Evolutionary conservation across 2,888 invertebrate species (phyloP).

Genomic region (Mythimna vitellina): DNA sequence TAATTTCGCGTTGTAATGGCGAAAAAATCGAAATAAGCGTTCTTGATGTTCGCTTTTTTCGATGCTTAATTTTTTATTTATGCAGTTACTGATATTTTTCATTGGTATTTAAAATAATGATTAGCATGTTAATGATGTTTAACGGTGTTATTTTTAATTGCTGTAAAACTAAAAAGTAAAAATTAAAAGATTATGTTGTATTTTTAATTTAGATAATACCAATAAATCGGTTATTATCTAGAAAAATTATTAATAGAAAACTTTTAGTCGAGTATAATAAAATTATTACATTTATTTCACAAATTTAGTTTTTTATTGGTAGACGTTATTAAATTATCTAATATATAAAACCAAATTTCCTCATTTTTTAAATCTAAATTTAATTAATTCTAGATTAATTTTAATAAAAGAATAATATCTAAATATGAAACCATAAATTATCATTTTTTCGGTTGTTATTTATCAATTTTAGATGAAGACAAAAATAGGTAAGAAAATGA

Average conservation of each 20-base stretch:
- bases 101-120: constrained; percentile 6
- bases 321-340: background rate
- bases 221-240: background rate
- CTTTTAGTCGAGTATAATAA: background rate
- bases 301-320: background rate
- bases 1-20: constrained; percentile 54
- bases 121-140: background rate
- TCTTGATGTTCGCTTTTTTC: constrained; percentile 21
- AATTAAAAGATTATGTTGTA: background rate
- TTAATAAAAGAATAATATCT: constrained; percentile 14
- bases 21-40: constrained; percentile 22
- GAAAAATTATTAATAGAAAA: background rate
- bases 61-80: constrained; percentile 13
- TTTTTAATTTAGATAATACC: background rate
- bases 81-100: constrained; percentile 11
- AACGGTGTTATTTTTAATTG: background rate
- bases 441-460: background rate
- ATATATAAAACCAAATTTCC: too few species aligned
- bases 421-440: constrained; percentile 4
- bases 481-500: background rate
- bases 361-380: constrained; percentile 16
- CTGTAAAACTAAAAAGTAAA: background rate
- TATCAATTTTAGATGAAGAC: background rate
- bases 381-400: constrained; percentile 25
- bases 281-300: background rate